A percentile compares a stretch with the other conserved stretches of the same genome.
Conservation (phyloP, 2,797 vertebrate genomes). For the Ispidina lecontei region DNA sequence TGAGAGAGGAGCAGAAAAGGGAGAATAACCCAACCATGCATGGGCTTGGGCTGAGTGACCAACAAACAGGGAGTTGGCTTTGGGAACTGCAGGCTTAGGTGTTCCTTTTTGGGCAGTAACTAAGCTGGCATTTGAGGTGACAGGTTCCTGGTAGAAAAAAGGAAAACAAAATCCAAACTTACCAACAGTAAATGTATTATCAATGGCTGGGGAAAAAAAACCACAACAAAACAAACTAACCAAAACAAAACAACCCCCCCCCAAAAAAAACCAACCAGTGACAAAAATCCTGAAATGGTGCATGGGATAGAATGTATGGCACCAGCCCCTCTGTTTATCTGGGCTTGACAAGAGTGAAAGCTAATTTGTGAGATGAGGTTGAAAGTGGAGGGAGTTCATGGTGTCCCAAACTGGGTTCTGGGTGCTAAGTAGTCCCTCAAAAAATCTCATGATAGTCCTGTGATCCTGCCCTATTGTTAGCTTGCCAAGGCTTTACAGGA, state of each 20-base stretch:
- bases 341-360: not conserved
- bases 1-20: not conserved
- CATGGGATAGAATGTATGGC: not conserved
- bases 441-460: not conserved
- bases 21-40: not conserved
- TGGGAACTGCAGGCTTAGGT: not conserved
- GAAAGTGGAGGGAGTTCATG: not conserved
- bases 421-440: not conserved
- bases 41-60: not conserved
- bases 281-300: not conserved
- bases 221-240: too few relatives aligned
- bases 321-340: not conserved
- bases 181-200: not conserved
- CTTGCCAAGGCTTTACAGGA: not conserved
- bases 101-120: not conserved
- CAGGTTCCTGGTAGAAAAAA: not conserved
- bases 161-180: not conserved
- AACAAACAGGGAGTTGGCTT: not conserved
- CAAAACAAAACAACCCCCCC: too few relatives aligned
- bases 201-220: not conserved
- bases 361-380: not conserved
- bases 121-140: not conserved
- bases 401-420: not conserved
- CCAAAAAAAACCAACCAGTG: too few relatives aligned
- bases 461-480: not conserved